Percentiles rank a stretch among this genome's conserved stretches.
These are phyloP conservation scores for Falco naumanni DNA, from an alignment of 2,797 vertebrate genomes.

Conservation along the genomic window DNA sequence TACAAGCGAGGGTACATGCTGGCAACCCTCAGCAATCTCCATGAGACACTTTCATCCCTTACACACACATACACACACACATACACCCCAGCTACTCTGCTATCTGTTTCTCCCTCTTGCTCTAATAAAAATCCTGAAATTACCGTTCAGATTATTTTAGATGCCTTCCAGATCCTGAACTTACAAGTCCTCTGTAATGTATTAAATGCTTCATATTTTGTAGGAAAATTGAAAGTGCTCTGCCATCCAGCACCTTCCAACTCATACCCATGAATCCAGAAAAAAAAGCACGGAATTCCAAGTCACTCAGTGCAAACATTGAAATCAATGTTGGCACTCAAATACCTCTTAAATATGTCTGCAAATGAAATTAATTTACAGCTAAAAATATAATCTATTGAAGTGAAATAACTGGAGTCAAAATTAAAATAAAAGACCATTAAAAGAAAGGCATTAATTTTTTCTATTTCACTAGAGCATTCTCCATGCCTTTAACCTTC, in stretches of 20 bases:
- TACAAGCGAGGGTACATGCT: not conserved
- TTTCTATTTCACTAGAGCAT: not conserved
- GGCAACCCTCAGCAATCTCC: not conserved
- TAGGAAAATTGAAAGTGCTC: conserved; percentile 3
- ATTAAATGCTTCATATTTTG: not conserved
- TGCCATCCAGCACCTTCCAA: not conserved
- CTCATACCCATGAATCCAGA: not conserved
- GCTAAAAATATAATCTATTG: conserved; percentile 2
- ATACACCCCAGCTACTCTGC: not conserved
- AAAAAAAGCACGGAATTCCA: not conserved
- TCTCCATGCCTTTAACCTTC: not conserved
- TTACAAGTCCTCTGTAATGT: not conserved
- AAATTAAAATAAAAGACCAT: not conserved
- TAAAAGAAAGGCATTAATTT: not conserved
- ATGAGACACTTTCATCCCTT: not conserved
- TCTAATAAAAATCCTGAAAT: not conserved
- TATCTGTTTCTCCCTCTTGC: not conserved
- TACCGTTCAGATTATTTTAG: not conserved
- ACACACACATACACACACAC: too few species aligned
- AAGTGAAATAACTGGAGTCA: not conserved
- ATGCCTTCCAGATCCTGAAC: not conserved
- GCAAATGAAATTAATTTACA: conserved; percentile 2
- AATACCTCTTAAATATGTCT: not conserved
- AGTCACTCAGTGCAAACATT: not conserved
- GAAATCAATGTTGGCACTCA: conserved; percentile 16